Evolutionary conservation across 2,113 vertebrate genomes (phyloP).

Genomic region (Acanthisitta chloris): DNA sequence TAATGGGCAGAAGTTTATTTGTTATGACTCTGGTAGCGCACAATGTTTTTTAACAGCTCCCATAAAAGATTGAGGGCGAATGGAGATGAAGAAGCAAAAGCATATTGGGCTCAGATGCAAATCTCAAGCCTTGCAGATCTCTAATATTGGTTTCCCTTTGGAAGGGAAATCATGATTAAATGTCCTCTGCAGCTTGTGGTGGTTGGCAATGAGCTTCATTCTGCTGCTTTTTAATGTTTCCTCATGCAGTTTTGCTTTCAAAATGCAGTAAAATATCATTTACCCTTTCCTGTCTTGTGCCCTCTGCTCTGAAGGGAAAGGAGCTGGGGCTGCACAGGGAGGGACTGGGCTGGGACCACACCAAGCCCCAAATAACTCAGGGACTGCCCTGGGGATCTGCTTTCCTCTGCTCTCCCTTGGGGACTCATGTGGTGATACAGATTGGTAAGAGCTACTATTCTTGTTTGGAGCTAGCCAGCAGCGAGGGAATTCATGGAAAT

Average conservation of each 20-base stretch:
- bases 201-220: neutral
- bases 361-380: rapidly evolving
- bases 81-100: neutral
- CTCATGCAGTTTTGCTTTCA: neutral
- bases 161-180: neutral
- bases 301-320: neutral
- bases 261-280: rapidly evolving
- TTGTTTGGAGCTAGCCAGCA: neutral
- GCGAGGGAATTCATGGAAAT: neutral
- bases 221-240: neutral
- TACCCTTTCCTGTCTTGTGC: neutral
- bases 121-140: neutral
- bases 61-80: neutral
- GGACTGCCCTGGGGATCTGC: neutral
- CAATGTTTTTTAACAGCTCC: neutral
- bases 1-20: neutral
- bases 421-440: rapidly evolving
- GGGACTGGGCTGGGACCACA: rapidly evolving
- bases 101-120: neutral
- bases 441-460: neutral
- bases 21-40: neutral
- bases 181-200: neutral
- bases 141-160: neutral
- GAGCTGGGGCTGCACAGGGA: neutral
- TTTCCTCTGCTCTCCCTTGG: neutral